Evolutionary conservation across 2,113 vertebrate genomes (phyloP).

Genomic region (Ranitomeya imitator): DNA sequence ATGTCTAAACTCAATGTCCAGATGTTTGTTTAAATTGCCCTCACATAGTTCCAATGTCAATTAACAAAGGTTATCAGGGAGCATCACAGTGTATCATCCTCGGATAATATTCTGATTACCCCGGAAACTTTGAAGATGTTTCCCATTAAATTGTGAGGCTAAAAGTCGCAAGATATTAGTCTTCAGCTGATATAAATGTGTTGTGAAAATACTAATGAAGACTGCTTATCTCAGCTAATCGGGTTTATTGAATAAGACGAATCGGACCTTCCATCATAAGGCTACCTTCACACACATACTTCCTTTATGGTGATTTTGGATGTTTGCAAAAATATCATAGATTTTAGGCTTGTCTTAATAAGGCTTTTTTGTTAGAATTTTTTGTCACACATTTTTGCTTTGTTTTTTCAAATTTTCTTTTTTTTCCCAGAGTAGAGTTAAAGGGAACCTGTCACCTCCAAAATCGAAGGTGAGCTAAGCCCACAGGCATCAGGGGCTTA

Average conservation of each 20-base stretch:
- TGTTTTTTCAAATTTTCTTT: no score
- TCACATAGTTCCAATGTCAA: constrained; percentile 84
- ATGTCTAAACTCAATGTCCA: constrained; percentile 87
- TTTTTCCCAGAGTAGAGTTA: no score
- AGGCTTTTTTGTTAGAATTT: neutral
- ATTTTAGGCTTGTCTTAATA: no score
- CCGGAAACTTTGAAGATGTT: constrained; percentile 80
- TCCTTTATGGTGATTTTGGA: no score
- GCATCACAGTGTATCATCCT: constrained; percentile 85
- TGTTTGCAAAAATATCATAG: no score
- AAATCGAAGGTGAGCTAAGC: no score
- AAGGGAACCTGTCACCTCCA: no score
- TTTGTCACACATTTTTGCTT: neutral
- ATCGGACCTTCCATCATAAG: neutral
- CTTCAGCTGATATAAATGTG: constrained; percentile 38
- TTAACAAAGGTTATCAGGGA: constrained; percentile 93
- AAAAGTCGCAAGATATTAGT: constrained; percentile 68
- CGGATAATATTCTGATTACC: constrained; percentile 84
- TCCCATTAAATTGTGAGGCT: constrained; percentile 84
- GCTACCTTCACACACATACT: no score
- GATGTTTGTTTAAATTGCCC: constrained; percentile 86
- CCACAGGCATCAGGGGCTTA: no score
- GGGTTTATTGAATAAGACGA: neutral
- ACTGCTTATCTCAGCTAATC: constrained; percentile 28
- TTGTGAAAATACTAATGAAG: constrained; percentile 47